These are phyloP conservation scores for Aricia agestis DNA, from an alignment of 1,140 invertebrate species.

Conservation along the genomic window DNA sequence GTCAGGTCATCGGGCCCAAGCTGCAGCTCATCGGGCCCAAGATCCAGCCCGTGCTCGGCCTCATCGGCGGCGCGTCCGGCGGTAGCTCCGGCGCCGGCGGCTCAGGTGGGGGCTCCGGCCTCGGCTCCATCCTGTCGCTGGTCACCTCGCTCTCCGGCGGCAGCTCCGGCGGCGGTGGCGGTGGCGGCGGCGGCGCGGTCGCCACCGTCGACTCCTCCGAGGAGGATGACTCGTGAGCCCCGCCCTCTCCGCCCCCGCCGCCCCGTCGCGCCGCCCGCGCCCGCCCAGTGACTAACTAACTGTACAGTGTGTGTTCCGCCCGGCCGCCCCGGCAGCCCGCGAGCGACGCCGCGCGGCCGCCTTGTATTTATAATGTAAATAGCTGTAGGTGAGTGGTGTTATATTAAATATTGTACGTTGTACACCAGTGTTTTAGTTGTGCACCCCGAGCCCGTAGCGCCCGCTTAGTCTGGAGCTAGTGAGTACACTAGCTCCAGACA, in stretches of 20 bases:
- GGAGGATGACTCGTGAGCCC: constrained; percentile 60
- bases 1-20: constrained; percentile 78
- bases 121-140: constrained; percentile 60
- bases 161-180: constrained; percentile 60
- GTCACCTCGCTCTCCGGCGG: constrained; percentile 67
- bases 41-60: constrained; percentile 77
- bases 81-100: constrained; percentile 50
- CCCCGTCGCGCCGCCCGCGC: constrained; percentile 16
- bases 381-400: constrained; percentile 68
- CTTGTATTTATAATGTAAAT: constrained; percentile 70
- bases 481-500: too few relatives aligned
- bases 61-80: constrained; percentile 74
- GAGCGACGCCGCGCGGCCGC: constrained; percentile 15
- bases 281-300: constrained; percentile 14
- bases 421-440: constrained; percentile 46
- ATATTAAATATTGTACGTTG: constrained; percentile 56
- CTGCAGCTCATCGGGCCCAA: constrained; percentile 75
- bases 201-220: constrained; percentile 67
- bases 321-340: background rate
- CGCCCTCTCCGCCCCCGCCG: constrained; percentile 19
- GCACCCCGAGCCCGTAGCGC: constrained; percentile 20
- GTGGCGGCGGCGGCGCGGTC: constrained; percentile 44
- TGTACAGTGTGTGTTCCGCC: constrained; percentile 6
- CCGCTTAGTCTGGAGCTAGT: too few relatives aligned
- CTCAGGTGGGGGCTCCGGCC: constrained; percentile 52